phyloP scores from a whole-genome alignment of 2,113 vertebrate genomes.

The Onychorhynchus coronatus region DNA sequence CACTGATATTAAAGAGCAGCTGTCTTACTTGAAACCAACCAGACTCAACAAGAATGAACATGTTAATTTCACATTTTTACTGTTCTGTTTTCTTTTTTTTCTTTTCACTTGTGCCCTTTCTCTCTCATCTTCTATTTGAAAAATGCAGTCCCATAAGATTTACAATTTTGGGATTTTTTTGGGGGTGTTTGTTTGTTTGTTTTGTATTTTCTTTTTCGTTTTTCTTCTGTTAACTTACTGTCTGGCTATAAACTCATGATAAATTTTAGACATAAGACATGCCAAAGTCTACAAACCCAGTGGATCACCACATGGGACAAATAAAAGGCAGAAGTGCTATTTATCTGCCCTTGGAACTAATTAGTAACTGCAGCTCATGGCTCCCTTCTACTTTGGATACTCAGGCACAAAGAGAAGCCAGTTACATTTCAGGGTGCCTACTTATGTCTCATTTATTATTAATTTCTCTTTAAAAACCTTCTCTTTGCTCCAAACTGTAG shows the following conservation, averaged over 20 bases:
- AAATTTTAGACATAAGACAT: constrained; percentile 47
- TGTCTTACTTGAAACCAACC: not conserved
- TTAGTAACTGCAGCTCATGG: constrained; percentile 1
- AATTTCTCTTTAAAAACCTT: not conserved
- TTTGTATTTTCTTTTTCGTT: too few relatives aligned
- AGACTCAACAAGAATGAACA: not conserved
- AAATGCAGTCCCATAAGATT: not conserved
- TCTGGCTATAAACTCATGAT: constrained; percentile 32
- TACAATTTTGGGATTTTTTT: not conserved
- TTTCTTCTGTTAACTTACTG: constrained; percentile 23
- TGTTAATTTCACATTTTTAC: not conserved
- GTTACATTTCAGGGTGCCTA: not conserved
- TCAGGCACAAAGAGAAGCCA: not conserved
- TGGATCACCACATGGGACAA: constrained; percentile 29
- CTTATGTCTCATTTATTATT: not conserved
- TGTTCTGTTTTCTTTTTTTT: not conserved
- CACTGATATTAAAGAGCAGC: not conserved
- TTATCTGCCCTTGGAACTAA: constrained; percentile 57
- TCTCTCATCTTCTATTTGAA: not conserved
- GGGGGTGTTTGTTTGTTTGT: not conserved
- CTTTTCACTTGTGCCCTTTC: not conserved
- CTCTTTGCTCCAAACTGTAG: not conserved
- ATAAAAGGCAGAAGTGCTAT: constrained; percentile 30
- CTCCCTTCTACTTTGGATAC: not conserved
- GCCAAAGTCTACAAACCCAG: constrained; percentile 30